Evolutionary conservation across 2,797 vertebrate genomes (phyloP).

Genomic region (Aldrovandia affinis): DNA sequence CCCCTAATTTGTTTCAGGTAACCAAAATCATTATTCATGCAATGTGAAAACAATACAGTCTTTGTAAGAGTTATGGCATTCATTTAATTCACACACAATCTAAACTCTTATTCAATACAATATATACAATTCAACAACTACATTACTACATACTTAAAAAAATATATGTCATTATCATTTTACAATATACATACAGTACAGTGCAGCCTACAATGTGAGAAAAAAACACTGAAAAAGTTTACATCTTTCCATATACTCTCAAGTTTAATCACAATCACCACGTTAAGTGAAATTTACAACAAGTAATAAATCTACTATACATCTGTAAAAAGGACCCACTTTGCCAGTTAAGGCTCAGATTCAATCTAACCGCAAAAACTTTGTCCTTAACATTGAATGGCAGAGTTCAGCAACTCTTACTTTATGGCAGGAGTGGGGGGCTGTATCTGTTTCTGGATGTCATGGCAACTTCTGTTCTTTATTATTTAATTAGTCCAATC

Average conservation of each 20-base stretch:
- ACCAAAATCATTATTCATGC: neutral
- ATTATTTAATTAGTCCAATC: neutral
- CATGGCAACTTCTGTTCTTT: too few species aligned
- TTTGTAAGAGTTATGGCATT: slow-evolving; percentile 51
- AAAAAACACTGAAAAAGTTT: slow-evolving; percentile 57
- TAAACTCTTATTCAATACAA: slow-evolving; percentile 67
- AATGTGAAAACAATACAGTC: neutral
- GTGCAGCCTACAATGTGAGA: slow-evolving; percentile 62
- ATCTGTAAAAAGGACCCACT: neutral
- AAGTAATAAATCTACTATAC: slow-evolving; percentile 10
- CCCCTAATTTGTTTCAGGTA: neutral
- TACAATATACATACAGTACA: slow-evolving; percentile 75
- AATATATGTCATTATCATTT: slow-evolving; percentile 73
- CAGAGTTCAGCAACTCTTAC: neutral
- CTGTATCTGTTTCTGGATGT: too few species aligned
- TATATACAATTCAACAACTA: slow-evolving; percentile 73
- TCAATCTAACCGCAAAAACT: neutral
- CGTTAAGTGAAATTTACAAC: slow-evolving; percentile 41
- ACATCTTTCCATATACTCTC: slow-evolving; percentile 62
- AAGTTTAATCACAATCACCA: slow-evolving; percentile 61
- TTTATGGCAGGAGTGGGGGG: too few species aligned
- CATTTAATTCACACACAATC: slow-evolving; percentile 63
- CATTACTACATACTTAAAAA: slow-evolving; percentile 75
- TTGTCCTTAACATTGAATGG: neutral
- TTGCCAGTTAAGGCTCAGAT: neutral